Evolutionary conservation across 2,888 invertebrate species (phyloP).

Genomic region (Hofmannophila pseudospretella): DNA sequence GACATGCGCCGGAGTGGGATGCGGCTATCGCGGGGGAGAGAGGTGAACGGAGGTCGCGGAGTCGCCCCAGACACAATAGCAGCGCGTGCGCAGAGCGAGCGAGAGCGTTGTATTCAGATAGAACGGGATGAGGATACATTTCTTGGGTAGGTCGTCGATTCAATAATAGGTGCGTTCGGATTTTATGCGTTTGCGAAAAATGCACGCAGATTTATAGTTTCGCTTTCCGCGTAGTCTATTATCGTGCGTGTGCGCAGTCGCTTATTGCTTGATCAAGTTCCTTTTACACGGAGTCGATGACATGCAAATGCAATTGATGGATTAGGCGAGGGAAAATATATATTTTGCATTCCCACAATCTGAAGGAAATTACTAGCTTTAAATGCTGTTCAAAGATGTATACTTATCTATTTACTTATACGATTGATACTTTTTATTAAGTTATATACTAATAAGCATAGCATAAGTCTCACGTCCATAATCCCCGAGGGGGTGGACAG

Average conservation of each 20-base stretch:
- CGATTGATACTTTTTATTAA: too few relatives aligned
- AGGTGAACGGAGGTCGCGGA: slow-evolving; percentile 42
- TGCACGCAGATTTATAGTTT: slow-evolving; percentile 64
- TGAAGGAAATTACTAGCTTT: too few relatives aligned
- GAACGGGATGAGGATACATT: slow-evolving; percentile 37
- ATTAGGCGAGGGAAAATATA: background rate
- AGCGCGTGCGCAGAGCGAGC: slow-evolving; percentile 60
- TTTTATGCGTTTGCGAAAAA: slow-evolving; percentile 75
- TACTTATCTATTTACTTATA: too few relatives aligned
- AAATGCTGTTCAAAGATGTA: too few relatives aligned
- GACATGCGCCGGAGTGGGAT: slow-evolving; percentile 59
- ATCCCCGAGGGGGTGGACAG: too few relatives aligned
- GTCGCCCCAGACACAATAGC: slow-evolving; percentile 70
- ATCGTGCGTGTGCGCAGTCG: slow-evolving; percentile 23
- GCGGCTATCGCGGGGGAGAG: slow-evolving; percentile 45
- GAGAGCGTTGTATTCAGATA: slow-evolving; percentile 41
- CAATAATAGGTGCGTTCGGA: slow-evolving; percentile 67
- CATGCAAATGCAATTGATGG: background rate
- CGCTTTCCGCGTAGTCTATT: slow-evolving; percentile 63
- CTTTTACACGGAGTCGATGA: slow-evolving; percentile 3
- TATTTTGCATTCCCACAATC: too few relatives aligned
- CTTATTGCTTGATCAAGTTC: slow-evolving; percentile 7
- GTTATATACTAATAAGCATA: too few relatives aligned
- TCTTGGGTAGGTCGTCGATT: slow-evolving; percentile 36
- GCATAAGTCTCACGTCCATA: too few relatives aligned